Percentiles rank a stretch among this genome's conserved stretches.
Conservation (phyloP, 2,113 vertebrate genomes). For the Cervus canadensis region DNA sequence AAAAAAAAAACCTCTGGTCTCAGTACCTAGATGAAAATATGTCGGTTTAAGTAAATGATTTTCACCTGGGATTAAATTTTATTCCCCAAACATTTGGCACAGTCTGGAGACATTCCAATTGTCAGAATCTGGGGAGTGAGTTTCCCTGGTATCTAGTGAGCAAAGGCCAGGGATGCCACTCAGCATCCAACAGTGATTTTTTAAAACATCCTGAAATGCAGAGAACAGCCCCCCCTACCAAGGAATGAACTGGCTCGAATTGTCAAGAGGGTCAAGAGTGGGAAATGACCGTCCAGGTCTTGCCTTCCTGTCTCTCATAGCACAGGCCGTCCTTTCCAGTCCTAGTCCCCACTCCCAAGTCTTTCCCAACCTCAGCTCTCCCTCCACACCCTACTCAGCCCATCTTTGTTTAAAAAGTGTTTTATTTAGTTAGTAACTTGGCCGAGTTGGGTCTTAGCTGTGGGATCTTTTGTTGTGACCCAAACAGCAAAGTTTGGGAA, state of each 20-base stretch:
- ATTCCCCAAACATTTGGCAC: not conserved
- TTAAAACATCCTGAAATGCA: not conserved
- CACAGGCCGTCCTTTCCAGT: not conserved
- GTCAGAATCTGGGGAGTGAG: not conserved
- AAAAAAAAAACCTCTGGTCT: not conserved
- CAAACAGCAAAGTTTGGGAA: too few species aligned
- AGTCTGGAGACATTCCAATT: not conserved
- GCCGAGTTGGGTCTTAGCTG: too few species aligned
- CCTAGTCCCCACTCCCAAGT: not conserved
- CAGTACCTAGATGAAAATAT: not conserved
- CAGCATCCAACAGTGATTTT: not conserved
- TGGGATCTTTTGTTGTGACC: too few species aligned
- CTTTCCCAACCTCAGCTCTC: fast-evolving
- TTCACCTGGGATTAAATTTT: not conserved
- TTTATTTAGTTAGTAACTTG: not conserved
- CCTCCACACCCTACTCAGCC: fast-evolving
- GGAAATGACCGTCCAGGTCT: not conserved
- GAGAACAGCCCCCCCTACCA: not conserved
- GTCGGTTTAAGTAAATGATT: not conserved
- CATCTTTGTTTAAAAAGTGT: not conserved
- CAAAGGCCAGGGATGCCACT: not conserved
- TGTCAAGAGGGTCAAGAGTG: not conserved
- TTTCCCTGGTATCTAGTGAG: not conserved
- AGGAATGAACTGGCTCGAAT: not conserved
- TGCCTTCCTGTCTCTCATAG: not conserved